phyloP scores from a whole-genome alignment of 2,888 invertebrate genomes.

The Nomada lathburiana region DNA sequence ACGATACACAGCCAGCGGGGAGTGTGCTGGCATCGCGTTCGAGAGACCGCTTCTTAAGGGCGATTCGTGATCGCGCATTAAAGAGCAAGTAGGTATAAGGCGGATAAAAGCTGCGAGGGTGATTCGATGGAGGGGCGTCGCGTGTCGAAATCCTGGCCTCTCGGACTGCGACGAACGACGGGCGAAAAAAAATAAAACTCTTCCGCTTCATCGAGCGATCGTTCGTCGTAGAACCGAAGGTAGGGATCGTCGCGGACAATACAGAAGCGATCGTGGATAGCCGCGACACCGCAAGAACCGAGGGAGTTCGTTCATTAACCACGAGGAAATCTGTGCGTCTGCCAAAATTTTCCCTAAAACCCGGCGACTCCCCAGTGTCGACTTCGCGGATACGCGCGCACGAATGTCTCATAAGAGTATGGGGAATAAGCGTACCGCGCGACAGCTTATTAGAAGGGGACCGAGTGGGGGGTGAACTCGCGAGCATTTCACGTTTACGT shows the following conservation, averaged over 20 bases:
- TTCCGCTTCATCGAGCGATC: neutral
- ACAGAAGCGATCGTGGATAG: neutral
- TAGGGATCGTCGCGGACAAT: neutral
- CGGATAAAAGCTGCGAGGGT: slow-evolving; percentile 35
- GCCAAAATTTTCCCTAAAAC: slow-evolving; percentile 39
- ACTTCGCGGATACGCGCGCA: slow-evolving; percentile 48
- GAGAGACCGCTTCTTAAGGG: slow-evolving; percentile 16
- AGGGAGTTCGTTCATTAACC: slow-evolving; percentile 16
- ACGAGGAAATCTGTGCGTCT: slow-evolving; percentile 17
- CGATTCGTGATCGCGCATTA: slow-evolving; percentile 53
- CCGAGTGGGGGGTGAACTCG: slow-evolving; percentile 28
- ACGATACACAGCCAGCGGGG: slow-evolving; percentile 22
- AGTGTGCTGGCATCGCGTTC: neutral
- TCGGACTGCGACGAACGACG: slow-evolving; percentile 2
- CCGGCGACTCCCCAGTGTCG: slow-evolving; percentile 37
- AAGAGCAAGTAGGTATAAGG: slow-evolving; percentile 20
- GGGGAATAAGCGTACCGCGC: slow-evolving; percentile 60
- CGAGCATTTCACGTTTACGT: slow-evolving; percentile 49
- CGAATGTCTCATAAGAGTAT: slow-evolving; percentile 49
- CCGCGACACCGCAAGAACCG: neutral
- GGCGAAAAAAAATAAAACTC: neutral
- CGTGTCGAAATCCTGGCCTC: slow-evolving; percentile 5
- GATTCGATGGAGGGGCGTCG: neutral
- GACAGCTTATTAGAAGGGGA: slow-evolving; percentile 65
- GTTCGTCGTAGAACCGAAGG: neutral